Evolutionary conservation across 2,888 invertebrate species (phyloP), one percentile per base, ranked within the genome.

Genomic region (Luperina testacea): DNA sequence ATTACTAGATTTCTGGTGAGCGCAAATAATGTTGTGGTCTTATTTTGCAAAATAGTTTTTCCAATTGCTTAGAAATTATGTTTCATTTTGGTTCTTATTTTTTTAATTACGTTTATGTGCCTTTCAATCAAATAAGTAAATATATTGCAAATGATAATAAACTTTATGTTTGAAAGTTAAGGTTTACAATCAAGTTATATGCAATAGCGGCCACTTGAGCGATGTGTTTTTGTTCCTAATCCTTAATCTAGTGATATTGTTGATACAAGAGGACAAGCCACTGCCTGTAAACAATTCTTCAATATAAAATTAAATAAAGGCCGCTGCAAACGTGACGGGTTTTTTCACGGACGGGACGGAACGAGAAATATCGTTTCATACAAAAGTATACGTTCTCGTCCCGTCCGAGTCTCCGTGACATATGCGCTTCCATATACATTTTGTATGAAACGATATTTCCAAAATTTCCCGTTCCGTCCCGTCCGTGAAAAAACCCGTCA

Each of bases 251-350:
- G 53, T 57, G 24, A 3, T 57, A 24, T n/a, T 59, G n/a, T 59
- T 59, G 57, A n/a, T 57, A 11, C 57, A 11, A n/a, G 11, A n/a
- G 57, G n/a, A n/a, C n/a, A 11, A 59, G n/a, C n/a, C n/a, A n/a
- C 27, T 64, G 53, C 78, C 38, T 76, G 87, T 90, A 87, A 91
- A 88, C 88, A 90, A 82, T 86, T 86, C 87, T 89, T 88, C 53
- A 79, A 72, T 82, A 67, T n/a, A 57, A 83, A 85, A 84, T 77
- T 71, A 81, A 87, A 84, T 77, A 77, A n/a, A n/a, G n/a, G n/a
- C n/a, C n/a, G n/a, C n/a, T n/a, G n/a, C n/a, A n/a, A n/a, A n/a
- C n/a, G n/a, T n/a, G n/a, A n/a, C n/a, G n/a, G n/a, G n/a, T n/a
- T n/a, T n/a, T n/a, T n/a, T n/a, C n/a, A n/a, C n/a, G n/a, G n/a